These are phyloP conservation scores for Electrophaes corylata DNA, from an alignment of 2,888 invertebrate species.

Conservation along the genomic window DNA sequence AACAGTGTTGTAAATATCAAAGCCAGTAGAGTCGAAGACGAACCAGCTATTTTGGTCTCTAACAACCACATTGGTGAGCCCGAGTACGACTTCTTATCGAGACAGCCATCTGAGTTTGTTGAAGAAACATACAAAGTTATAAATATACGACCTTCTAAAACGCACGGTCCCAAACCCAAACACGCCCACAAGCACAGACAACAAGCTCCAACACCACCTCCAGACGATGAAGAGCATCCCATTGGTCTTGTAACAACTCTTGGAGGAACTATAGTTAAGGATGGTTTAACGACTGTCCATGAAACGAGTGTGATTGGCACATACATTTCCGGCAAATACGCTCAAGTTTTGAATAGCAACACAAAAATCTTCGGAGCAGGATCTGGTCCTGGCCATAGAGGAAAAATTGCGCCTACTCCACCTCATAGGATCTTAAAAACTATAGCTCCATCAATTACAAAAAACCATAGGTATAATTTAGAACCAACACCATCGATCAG, in stretches of 20 bases:
- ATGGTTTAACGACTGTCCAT: slow-evolving; percentile 92
- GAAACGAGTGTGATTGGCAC: slow-evolving; percentile 96
- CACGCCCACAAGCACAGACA: slow-evolving; percentile 69
- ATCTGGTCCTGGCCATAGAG: slow-evolving; percentile 78
- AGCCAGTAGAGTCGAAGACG: slow-evolving; percentile 72
- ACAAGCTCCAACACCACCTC: slow-evolving; percentile 71
- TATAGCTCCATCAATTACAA: slow-evolving; percentile 86
- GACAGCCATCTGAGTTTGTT: slow-evolving; percentile 93
- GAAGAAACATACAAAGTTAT: slow-evolving; percentile 94
- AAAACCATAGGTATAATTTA: slow-evolving; percentile 83
- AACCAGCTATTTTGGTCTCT: slow-evolving; percentile 85
- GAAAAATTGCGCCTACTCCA: slow-evolving; percentile 87
- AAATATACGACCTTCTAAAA: slow-evolving; percentile 89
- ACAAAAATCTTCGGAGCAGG: slow-evolving; percentile 85
- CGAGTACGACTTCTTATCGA: slow-evolving; percentile 93
- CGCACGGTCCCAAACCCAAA: slow-evolving; percentile 74
- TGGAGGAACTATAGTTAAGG: slow-evolving; percentile 92
- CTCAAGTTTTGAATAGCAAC: slow-evolving; percentile 93
- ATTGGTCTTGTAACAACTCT: slow-evolving; percentile 92
- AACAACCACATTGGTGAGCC: slow-evolving; percentile 91
- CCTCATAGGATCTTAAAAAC: slow-evolving; percentile 90
- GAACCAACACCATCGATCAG: slow-evolving; percentile 87
- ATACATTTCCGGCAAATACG: slow-evolving; percentile 94
- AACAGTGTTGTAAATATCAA: slow-evolving; percentile 85
- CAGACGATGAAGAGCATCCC: slow-evolving; percentile 87